Evolutionary conservation across 2,113 vertebrate species (phyloP).

Genomic region (Benitochromis conjunctus): DNA sequence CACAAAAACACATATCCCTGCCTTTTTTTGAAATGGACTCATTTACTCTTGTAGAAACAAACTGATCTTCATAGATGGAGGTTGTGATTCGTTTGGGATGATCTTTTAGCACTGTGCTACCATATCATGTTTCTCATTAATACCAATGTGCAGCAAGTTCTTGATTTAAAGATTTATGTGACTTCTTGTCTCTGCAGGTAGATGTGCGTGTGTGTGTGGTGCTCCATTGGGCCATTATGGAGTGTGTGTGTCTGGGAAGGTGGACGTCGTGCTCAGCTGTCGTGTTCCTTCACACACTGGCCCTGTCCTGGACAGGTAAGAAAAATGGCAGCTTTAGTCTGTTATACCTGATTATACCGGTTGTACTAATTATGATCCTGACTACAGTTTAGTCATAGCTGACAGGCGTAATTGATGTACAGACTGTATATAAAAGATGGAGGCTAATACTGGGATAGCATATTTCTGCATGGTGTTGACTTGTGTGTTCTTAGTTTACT

Average conservation of each 20-base stretch:
- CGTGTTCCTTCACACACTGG: conserved; percentile 66
- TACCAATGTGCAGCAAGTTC: neutral
- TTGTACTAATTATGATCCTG: neutral
- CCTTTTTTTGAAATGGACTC: neutral
- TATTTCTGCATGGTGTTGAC: neutral
- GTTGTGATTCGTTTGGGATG: neutral
- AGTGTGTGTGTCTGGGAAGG: conserved; percentile 25
- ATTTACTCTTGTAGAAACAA: neutral
- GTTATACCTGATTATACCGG: neutral
- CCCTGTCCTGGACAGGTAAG: conserved; percentile 70
- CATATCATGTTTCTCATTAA: neutral
- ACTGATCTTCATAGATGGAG: neutral
- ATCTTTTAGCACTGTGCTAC: neutral
- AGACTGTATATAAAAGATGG: neutral
- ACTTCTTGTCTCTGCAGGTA: conserved; percentile 32
- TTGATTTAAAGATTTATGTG: neutral
- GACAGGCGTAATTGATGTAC: neutral
- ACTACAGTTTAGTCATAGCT: neutral
- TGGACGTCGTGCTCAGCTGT: conserved; percentile 49
- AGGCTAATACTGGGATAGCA: fast-evolving
- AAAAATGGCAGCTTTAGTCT: neutral
- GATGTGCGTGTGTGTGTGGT: conserved; percentile 16
- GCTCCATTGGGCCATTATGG: conserved; percentile 48
- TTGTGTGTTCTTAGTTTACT: neutral
- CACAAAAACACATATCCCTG: neutral